Conservation (phyloP, 1,140 invertebrate genomes). For the Cydia pomonella region DNA sequence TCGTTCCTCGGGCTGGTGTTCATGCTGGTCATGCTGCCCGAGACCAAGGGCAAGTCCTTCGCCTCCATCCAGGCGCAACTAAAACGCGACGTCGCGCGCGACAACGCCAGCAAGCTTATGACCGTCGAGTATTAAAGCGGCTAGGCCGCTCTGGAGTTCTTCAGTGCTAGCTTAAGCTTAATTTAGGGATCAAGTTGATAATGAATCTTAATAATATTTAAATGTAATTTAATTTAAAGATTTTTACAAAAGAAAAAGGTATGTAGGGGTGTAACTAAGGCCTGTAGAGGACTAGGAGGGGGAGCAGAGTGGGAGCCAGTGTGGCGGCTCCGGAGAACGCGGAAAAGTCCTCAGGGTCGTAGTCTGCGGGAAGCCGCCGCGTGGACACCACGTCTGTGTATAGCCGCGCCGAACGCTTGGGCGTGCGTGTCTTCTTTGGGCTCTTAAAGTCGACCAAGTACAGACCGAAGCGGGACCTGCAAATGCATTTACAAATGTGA, state of each 20-base stretch:
- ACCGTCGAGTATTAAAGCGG: conserved; percentile 70
- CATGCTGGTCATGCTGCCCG: conserved; percentile 85
- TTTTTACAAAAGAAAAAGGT: conserved; percentile 53
- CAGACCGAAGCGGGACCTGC: conserved; percentile 87
- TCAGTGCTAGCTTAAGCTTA: conserved; percentile 57
- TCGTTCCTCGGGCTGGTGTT: conserved; percentile 84
- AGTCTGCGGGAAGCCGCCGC: conserved; percentile 64
- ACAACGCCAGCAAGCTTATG: conserved; percentile 73
- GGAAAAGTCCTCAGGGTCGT: conserved; percentile 73
- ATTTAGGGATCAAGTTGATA: conserved; percentile 71
- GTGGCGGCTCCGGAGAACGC: conserved; percentile 63
- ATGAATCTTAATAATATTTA: conserved; percentile 44
- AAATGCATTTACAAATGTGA: conserved; percentile 79
- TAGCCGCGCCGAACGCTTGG: conserved; percentile 86
- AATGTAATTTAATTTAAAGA: conserved; percentile 64
- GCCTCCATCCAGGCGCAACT: conserved; percentile 76
- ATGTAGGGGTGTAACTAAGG: conserved; percentile 51
- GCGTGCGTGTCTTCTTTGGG: conserved; percentile 84
- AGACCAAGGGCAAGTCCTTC: conserved; percentile 91
- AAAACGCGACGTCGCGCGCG: conserved; percentile 63
- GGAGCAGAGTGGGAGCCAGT: conserved; percentile 55
- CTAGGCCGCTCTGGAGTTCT: conserved; percentile 39
- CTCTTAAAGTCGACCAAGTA: conserved; percentile 88
- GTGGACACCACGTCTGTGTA: conserved; percentile 71
- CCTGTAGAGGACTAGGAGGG: conserved; percentile 58